Evolutionary conservation across 2,888 invertebrate species (phyloP), one percentile per base, ranked within the genome.

Genomic region (Dendrolimus pini): DNA sequence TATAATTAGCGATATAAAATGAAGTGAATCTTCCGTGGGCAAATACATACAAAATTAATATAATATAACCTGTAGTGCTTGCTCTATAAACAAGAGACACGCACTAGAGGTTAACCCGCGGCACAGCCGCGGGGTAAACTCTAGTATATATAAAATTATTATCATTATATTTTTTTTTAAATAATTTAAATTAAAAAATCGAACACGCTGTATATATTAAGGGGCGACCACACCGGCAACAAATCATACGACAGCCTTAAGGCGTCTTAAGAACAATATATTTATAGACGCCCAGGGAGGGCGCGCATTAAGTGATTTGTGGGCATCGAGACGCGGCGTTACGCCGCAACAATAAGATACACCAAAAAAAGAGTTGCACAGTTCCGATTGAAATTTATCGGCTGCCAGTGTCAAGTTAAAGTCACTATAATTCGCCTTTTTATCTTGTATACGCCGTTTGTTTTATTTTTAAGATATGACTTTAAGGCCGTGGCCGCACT

Each of bases 301-400:
- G 18, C 55, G 56, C 56, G 54, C 41, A 52, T 55, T 61, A 61
- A 57, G 59, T 61, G 61, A 61, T 61, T 61, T 61, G 61, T 61
- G 47, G 52, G 52, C 10, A 7, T 10, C 47, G 55, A 55, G 2
- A 9, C 42, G 42, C 14, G 41, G 10, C 9, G 7, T 14, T 47
- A 47, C 3, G 18, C 52, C 12, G 12, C 47, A 12, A 1, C 47
- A 47, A 47, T 47, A 47, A 47, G 8, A 10, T 10, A 47, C 9
- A 47, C 9, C 9, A 47, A 47, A 47, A 47, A 47, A 47, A 47
- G 47, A 47, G 47, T 47, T 47, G 47, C 47, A 47, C 47, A 47
- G 3, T 47, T 10, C 47, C 47, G 47, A 47, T 47, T 47, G 9
- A 47, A 12, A 47, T 47, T 47, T 47, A 47, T 47, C 6, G 9